Conservation (phyloP, 2,888 invertebrate species). For the Zygogramma bicolorata region DNA sequence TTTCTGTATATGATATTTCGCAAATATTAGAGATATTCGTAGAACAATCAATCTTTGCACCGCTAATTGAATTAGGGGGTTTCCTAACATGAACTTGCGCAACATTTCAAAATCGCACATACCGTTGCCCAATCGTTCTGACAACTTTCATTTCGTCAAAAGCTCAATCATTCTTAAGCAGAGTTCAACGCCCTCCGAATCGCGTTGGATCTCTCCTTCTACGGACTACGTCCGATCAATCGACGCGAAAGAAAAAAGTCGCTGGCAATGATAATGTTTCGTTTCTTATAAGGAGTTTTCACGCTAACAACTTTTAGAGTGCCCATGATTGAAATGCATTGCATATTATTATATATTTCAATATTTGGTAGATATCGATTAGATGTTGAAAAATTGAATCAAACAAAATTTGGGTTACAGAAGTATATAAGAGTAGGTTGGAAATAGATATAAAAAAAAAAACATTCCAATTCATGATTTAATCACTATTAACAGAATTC, state of each 20-base stretch:
- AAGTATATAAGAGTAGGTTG: too few relatives aligned
- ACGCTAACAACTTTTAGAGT: background rate
- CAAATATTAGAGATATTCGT: too few relatives aligned
- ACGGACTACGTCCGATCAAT: background rate
- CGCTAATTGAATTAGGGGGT: too few relatives aligned
- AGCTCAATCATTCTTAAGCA: background rate
- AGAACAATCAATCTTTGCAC: too few relatives aligned
- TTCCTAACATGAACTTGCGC: background rate
- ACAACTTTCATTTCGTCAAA: background rate
- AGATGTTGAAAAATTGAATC: background rate
- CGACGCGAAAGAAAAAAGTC: background rate
- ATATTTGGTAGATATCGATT: background rate
- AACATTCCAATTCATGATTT: too few relatives aligned
- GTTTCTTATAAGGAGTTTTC: background rate
- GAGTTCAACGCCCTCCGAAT: slow-evolving; percentile 1
- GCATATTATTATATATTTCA: background rate
- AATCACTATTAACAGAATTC: too few relatives aligned
- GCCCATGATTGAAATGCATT: background rate
- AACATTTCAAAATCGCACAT: background rate
- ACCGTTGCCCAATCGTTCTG: background rate
- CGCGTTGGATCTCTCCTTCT: background rate
- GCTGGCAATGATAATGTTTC: background rate
- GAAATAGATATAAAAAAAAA: too few relatives aligned
- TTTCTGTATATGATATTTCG: too few relatives aligned
- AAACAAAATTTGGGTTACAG: too few relatives aligned